Percentiles rank a stretch among this genome's conserved stretches.
Conservation (phyloP, 2,797 vertebrate genomes). For the Columba guinea region DNA sequence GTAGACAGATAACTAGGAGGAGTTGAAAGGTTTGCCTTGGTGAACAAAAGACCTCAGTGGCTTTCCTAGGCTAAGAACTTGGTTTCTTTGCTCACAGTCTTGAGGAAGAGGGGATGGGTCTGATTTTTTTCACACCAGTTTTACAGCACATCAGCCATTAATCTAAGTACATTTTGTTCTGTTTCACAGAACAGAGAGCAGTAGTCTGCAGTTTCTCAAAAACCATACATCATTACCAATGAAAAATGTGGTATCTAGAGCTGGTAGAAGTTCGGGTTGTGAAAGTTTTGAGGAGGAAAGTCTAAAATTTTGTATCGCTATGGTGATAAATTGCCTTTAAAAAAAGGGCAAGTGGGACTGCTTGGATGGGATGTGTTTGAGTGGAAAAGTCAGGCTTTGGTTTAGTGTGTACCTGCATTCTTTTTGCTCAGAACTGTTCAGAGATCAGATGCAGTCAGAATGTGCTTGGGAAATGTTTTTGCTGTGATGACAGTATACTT, state of each 20-base stretch:
- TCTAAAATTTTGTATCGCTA: neutral
- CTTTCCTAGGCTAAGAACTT: neutral
- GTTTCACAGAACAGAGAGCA: neutral
- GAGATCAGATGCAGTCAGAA: neutral
- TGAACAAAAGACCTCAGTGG: neutral
- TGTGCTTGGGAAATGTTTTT: neutral
- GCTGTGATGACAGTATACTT: neutral
- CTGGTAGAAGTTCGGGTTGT: neutral
- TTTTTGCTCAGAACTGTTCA: neutral
- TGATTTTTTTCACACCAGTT: neutral
- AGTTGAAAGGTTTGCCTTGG: neutral
- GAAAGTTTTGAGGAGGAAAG: neutral
- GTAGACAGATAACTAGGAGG: neutral
- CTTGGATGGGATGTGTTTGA: neutral
- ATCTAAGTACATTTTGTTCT: constrained; percentile 3
- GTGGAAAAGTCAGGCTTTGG: neutral
- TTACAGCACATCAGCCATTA: neutral
- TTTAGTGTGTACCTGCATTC: neutral
- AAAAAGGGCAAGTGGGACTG: neutral
- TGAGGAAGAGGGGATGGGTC: neutral
- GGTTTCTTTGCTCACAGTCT: neutral
- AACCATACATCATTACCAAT: neutral
- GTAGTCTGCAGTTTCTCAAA: neutral
- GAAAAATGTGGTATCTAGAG: neutral
- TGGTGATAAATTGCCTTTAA: neutral